phyloP scores from a whole-genome alignment of 2,797 vertebrate species.

The Hafferia zeledoni region DNA sequence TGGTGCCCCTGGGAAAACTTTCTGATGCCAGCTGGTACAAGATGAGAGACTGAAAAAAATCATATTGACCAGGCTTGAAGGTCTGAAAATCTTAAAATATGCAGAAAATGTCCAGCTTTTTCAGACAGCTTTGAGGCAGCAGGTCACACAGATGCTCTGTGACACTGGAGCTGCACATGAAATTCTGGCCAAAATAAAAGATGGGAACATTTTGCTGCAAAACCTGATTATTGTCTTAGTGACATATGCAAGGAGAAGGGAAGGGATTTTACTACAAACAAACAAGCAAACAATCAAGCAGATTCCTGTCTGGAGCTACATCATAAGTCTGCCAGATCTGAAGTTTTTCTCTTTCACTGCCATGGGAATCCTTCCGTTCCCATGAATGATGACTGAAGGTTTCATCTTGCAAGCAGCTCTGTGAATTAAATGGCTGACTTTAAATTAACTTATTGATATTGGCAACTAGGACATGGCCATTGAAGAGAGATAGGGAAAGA shows the following conservation, averaged over 20 bases:
- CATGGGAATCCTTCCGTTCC: background rate
- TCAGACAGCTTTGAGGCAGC: background rate
- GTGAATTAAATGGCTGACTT: background rate
- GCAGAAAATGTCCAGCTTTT: background rate
- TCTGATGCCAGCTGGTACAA: background rate
- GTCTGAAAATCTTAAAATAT: background rate
- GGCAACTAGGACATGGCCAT: background rate
- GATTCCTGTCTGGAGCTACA: background rate
- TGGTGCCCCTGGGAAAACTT: background rate
- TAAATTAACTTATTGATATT: background rate
- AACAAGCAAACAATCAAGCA: background rate
- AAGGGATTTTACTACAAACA: background rate
- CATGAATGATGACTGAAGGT: background rate
- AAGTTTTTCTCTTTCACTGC: background rate
- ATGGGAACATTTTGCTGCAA: background rate
- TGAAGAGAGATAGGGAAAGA: background rate
- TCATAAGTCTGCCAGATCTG: background rate
- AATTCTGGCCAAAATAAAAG: background rate
- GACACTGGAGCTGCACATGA: background rate
- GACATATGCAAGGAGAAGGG: background rate
- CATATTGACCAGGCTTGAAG: background rate
- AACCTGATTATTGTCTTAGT: background rate
- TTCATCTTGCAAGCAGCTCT: background rate
- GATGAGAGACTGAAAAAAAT: background rate
- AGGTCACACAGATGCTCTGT: background rate